These are phyloP conservation scores for Heloderma charlesbogerti DNA, from an alignment of 2,113 vertebrate genomes.

Conservation along the genomic window DNA sequence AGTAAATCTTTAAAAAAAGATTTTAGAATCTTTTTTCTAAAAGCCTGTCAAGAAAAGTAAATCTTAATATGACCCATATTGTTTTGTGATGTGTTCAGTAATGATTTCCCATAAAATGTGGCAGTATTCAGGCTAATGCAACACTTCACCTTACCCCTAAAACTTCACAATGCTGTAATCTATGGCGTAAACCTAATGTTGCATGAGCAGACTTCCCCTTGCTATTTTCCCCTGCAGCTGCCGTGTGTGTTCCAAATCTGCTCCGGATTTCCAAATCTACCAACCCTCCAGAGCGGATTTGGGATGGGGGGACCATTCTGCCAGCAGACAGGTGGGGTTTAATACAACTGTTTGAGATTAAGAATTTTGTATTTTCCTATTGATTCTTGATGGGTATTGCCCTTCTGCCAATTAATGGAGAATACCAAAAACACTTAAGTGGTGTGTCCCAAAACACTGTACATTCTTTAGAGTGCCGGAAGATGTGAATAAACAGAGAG, in stretches of 20 bases:
- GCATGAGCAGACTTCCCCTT: no score
- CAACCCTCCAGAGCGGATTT: background rate
- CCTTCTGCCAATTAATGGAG: background rate
- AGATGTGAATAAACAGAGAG: background rate
- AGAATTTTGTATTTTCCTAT: background rate
- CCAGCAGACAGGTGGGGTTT: no score
- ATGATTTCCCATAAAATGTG: constrained; percentile 5
- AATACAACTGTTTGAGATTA: background rate
- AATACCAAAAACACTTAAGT: background rate
- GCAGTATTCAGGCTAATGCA: constrained; percentile 54
- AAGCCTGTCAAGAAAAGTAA: background rate
- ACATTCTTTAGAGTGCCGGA: background rate
- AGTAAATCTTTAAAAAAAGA: no score
- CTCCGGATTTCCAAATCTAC: no score
- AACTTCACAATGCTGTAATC: background rate
- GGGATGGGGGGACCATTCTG: no score
- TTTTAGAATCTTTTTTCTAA: no score
- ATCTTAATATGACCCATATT: constrained; percentile 1
- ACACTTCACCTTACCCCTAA: background rate
- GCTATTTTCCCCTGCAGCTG: no score
- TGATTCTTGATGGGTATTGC: background rate
- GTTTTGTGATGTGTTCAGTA: background rate
- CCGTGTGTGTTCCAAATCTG: no score
- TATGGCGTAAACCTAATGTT: background rate
- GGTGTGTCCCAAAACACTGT: background rate